phyloP scores from a whole-genome alignment of 2,888 invertebrate species.

The Corythucha ciliata region DNA sequence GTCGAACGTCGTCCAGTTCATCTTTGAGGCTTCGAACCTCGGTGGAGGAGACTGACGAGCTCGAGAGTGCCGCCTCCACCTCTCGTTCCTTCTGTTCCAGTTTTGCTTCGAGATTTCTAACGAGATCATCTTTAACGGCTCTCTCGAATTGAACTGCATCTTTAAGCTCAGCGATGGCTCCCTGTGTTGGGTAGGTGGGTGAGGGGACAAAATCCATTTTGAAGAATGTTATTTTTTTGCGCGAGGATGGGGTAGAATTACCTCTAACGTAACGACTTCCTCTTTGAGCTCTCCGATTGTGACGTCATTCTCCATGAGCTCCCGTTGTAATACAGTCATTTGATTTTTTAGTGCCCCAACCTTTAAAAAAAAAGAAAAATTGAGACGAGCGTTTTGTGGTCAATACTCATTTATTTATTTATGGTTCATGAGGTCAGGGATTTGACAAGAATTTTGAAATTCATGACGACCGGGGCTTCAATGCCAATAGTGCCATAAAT shows the following conservation, averaged over 20 bases:
- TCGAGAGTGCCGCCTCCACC: constrained; percentile 45
- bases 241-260: no score
- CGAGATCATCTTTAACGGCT: constrained; percentile 42
- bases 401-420: constrained; percentile 27
- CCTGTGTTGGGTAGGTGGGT: no score
- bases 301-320: constrained; percentile 55
- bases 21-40: constrained; percentile 21
- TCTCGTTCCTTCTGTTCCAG: constrained; percentile 49
- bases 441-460: not conserved
- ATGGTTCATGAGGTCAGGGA: constrained; percentile 19
- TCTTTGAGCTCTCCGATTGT: constrained; percentile 59
- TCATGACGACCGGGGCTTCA: not conserved
- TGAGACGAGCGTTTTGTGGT: constrained; percentile 8
- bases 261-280: constrained; percentile 48
- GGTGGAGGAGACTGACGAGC: constrained; percentile 38
- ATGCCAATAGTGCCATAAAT: constrained; percentile 28
- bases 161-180: constrained; percentile 31
- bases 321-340: constrained; percentile 48
- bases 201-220: not conserved
- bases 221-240: no score
- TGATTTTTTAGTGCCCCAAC: constrained; percentile 47
- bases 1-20: constrained; percentile 27
- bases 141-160: constrained; percentile 48
- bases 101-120: constrained; percentile 47
- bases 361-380: constrained; percentile 35